These are phyloP conservation scores for Rhineura floridana DNA, from an alignment of 2,113 vertebrate species.

Conservation along the genomic window DNA sequence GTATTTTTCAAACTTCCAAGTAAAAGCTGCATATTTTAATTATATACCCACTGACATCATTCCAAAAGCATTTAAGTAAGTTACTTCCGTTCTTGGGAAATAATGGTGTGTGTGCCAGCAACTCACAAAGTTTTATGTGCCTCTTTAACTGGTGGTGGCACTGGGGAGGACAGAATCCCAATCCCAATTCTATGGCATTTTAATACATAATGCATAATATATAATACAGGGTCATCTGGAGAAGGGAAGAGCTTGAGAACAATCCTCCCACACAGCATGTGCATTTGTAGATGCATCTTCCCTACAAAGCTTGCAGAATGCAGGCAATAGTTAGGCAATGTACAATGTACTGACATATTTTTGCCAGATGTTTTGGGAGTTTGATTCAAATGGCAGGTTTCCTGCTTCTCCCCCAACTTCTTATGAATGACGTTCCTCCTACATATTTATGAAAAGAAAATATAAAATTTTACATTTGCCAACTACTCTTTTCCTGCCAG, in stretches of 20 bases:
- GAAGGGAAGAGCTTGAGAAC: constrained; percentile 20
- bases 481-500: constrained; percentile 54
- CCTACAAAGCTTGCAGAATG: constrained; percentile 16
- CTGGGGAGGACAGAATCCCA: constrained; percentile 24
- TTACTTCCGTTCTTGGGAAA: constrained; percentile 48
- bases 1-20: constrained; percentile 49
- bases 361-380: constrained; percentile 61
- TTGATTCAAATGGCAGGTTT: constrained; percentile 47
- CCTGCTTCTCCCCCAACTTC: neutral
- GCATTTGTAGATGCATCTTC: constrained; percentile 6
- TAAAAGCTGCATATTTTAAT: constrained; percentile 67
- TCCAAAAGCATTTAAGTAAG: constrained; percentile 56
- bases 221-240: neutral
- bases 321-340: constrained; percentile 11
- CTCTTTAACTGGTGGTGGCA: constrained; percentile 32
- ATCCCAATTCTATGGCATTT: neutral
- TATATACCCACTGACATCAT: constrained; percentile 65
- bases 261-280: neutral
- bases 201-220: neutral
- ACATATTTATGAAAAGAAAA: constrained; percentile 62
- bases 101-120: constrained; percentile 41
- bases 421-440: neutral
- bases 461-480: constrained; percentile 45
- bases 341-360: constrained; percentile 31
- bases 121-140: constrained; percentile 50